Base-by-base conservation (phyloP, 2,113 vertebrate species). In the Neolamprologus kungweensis region DNA sequence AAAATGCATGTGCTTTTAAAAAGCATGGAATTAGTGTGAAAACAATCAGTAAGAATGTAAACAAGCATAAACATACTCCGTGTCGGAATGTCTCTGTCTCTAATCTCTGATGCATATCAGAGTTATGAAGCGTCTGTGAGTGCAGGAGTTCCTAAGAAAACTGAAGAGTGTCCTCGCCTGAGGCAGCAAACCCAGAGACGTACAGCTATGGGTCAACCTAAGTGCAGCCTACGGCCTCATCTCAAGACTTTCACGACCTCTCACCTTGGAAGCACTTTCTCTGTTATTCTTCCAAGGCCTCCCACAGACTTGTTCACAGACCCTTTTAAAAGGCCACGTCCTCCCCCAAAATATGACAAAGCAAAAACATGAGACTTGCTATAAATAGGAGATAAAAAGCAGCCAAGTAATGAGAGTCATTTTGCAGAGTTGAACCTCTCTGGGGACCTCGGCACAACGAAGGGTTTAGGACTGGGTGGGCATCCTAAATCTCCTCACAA, bases 211-310 rank as follows among this genome's bases (percentile, higher is more conserved):
- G 88, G 84, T 94, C 91, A 93, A 11, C 75, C 21, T 7, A 14
- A 95, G 92, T 90, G 91, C 91, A 91, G 87, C 85, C 50, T 31
- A 47, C 26, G 50, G 65, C 86, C 84, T 88, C 84, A 79, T 87
- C 80, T 88, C 83, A 84, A 31, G 82, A 84, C 58, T 80, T 83
- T 42, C 54, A 82, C 73, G 83, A 93, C 93, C 91, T 89, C 12
- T 93, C 60, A 94, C 90, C 93, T 81, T 88, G 85, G 86, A 93
- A 88, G 89, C 93, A 94, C 93, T 95, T 91, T 93, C 83, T 68
- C 84, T 84, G 87, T 93, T 93, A 89, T 53, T 89, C 88, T 84
- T 75, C 26, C 55, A 57, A 37, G 80, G 85, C 80, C 92, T 90
- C 89, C 88, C 87, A 88, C 82, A 81, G 58, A 87, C 81, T 89